Percentiles rank a stretch among this genome's conserved stretches.
phyloP scores from a whole-genome alignment of 2,797 vertebrate genomes.

The Enteromius thamalakanensis region DNA sequence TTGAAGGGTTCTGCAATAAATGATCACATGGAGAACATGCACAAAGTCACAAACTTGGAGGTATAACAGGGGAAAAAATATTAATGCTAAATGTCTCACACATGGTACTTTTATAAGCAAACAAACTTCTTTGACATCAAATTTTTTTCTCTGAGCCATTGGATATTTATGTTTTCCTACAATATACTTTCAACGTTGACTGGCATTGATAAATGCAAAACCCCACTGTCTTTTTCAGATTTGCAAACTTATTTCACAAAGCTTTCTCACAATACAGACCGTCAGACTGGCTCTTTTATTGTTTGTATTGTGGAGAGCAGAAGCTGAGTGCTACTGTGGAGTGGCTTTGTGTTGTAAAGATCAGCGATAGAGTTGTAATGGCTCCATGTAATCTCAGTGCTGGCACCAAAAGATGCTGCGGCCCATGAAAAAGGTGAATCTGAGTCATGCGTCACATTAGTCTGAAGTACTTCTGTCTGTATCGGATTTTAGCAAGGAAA shows the following conservation, averaged over 20 bases:
- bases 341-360: conserved; percentile 8
- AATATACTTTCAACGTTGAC: neutral
- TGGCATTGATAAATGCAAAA: neutral
- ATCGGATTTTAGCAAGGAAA: neutral
- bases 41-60: no score
- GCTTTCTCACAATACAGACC: neutral
- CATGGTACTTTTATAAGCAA: neutral
- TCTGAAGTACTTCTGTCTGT: neutral
- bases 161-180: neutral
- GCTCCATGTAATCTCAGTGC: neutral
- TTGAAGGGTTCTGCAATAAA: neutral
- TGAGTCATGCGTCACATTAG: neutral
- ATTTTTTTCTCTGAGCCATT: neutral
- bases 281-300: neutral
- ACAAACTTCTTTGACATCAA: neutral
- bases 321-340: neutral
- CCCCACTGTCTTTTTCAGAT: neutral
- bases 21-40: neutral
- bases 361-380: neutral
- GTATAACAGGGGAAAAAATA: no score
- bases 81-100: no score
- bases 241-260: neutral
- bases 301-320: neutral
- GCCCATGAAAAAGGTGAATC: neutral
- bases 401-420: neutral